Evolutionary conservation across 2,113 vertebrate species (phyloP).

Genomic region (Callithrix jacchus): DNA sequence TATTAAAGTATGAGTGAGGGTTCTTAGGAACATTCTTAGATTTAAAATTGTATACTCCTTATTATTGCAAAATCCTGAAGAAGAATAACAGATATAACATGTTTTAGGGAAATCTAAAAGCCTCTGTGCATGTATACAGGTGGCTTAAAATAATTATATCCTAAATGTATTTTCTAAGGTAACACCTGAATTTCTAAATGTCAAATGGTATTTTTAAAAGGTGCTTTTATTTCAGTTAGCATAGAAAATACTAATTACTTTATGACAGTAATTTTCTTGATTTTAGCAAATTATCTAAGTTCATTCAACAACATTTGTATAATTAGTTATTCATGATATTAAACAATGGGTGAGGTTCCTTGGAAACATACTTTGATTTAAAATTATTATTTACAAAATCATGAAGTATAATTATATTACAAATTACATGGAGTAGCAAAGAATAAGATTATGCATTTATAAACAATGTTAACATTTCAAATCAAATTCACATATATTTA

Average conservation of each 20-base stretch:
- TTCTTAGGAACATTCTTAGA: no score
- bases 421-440: neutral
- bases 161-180: neutral
- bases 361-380: neutral
- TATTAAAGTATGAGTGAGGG: no score
- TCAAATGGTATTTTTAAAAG: neutral
- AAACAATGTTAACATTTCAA: neutral
- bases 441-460: neutral
- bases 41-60: no score
- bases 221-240: neutral
- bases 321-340: neutral
- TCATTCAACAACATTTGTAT: neutral
- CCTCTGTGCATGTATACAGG: no score
- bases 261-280: neutral
- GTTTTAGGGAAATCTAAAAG: no score
- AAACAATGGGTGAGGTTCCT: neutral
- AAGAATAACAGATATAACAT: no score
- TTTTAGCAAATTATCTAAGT: neutral
- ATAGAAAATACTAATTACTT: neutral
- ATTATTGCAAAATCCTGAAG: no score
- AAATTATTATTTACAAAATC: neutral
- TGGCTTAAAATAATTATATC: neutral
- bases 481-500: neutral
- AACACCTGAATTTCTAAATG: neutral
- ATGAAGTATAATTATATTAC: neutral